phyloP scores from a whole-genome alignment of 2,888 invertebrate species.

The Amiota communis region DNA sequence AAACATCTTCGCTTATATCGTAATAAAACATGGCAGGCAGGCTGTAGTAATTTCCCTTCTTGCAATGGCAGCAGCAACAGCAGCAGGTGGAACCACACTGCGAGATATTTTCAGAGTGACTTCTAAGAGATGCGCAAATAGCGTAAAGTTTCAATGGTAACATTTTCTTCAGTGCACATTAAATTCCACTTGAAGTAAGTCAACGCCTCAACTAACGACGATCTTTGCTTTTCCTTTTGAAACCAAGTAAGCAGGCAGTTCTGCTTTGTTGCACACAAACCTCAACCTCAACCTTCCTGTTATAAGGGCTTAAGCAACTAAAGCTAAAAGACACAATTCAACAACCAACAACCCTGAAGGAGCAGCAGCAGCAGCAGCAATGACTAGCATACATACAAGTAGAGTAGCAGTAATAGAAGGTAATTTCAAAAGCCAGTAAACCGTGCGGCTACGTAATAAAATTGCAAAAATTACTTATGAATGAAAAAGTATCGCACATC shows the following conservation, averaged over 20 bases:
- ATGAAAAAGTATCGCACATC: slow-evolving; percentile 24
- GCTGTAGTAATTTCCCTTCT: not conserved
- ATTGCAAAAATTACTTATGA: slow-evolving; percentile 32
- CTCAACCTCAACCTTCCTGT: not conserved
- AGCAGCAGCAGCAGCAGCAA: slow-evolving; percentile 4
- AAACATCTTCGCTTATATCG: slow-evolving; percentile 33
- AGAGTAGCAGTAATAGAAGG: not conserved
- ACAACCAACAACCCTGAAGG: not conserved
- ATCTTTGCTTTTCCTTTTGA: slow-evolving; percentile 12
- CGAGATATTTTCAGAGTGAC: not conserved
- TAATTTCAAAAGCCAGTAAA: slow-evolving; percentile 18
- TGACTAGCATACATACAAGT: too few relatives aligned
- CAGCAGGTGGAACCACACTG: slow-evolving; percentile 4
- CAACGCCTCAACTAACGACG: slow-evolving; percentile 7
- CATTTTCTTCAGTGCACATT: slow-evolving; percentile 16
- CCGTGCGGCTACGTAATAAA: slow-evolving; percentile 28
- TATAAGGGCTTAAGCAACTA: not conserved
- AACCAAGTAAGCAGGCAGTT: slow-evolving; percentile 10
- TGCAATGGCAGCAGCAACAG: not conserved
- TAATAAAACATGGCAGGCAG: slow-evolving; percentile 44
- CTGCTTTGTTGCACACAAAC: slow-evolving; percentile 12
- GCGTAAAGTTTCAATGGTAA: not conserved
- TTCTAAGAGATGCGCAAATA: not conserved
- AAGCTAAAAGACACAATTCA: not conserved
- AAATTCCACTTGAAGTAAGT: slow-evolving; percentile 17